Percentiles rank a stretch among this genome's conserved stretches.
phyloP scores from a whole-genome alignment of 2,888 invertebrate species.

The Allolobophora icterica region DNA sequence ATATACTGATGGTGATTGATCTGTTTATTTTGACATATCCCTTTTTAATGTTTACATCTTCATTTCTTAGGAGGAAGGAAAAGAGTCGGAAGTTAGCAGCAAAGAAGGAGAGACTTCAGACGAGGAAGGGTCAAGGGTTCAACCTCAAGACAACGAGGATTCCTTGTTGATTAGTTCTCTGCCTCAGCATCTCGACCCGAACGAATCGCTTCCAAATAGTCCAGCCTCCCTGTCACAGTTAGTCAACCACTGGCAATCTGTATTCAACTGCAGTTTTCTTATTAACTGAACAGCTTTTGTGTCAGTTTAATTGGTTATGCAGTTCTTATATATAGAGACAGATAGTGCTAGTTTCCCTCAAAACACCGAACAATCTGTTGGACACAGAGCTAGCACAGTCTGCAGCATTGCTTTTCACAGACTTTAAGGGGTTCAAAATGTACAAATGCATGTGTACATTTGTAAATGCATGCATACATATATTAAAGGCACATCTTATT shows the following conservation, averaged over 20 bases:
- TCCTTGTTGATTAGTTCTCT: conserved; percentile 45
- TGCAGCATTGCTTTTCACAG: not conserved
- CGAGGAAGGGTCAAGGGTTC: conserved; percentile 52
- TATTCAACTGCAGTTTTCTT: not conserved
- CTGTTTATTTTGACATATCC: not conserved
- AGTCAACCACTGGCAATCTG: conserved; percentile 12
- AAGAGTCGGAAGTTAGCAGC: conserved; percentile 52
- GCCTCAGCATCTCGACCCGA: conserved; percentile 33
- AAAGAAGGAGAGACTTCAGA: conserved; percentile 60
- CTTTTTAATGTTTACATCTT: not conserved
- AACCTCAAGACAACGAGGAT: conserved; percentile 43
- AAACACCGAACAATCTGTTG: not conserved
- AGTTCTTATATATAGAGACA: not conserved
- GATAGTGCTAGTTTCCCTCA: too few species aligned
- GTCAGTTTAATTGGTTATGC: not conserved
- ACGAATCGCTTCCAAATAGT: conserved; percentile 74
- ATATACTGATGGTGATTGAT: not conserved
- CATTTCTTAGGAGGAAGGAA: conserved; percentile 20
- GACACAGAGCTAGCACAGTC: not conserved
- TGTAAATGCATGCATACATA: too few species aligned
- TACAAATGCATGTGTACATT: too few species aligned
- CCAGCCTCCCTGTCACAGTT: conserved; percentile 58
- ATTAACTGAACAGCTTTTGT: not conserved
- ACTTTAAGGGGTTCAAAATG: not conserved
- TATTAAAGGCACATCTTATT: too few species aligned